Base-by-base conservation (phyloP, 92 coral and sea anemone species). In the Diadumene lineata region DNA sequence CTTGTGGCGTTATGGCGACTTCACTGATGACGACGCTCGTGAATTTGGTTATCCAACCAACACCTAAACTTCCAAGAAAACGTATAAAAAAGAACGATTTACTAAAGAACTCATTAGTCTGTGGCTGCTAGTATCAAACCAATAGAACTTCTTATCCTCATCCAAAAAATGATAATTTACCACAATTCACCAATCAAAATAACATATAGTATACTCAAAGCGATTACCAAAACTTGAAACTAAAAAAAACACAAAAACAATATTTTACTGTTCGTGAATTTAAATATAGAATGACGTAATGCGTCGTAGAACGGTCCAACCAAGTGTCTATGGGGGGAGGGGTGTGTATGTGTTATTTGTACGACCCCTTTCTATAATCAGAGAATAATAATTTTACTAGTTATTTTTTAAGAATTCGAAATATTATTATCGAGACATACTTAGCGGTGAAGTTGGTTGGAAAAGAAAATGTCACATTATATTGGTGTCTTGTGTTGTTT, bases 1-100 rank as follows among this genome's bases (percentile, higher is more conserved):
- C 75, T 78, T 94, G 78, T 94, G 98, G 98, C 92, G 98, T 43
- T 94, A 94, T 66, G 98, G 98, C 34, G 98, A 94, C 81, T 92
- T 94, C 66, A 94, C 97, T n/a, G 97, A 92, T 1, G 98, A 94
- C 34, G 98, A 94, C 64, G 98, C 98, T 0, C 89, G 89, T 66
- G 98, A 94, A 66, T 94, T 94, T 76, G 98, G 98, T 29, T 94
- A 88, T 75, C 92, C 97, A 18, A 78, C 43, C 56, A 58, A 58
- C 28, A 16, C 9, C 64, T 58, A 22, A 22, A 4, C 64, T 22
- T 23, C 29, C 27, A 58, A 53, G 60, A 53, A 53, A 44, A 44
- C 9, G 7, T 2, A 55, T 55, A 55, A 55, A 17, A 17, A 17
- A 55, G 17, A 21, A 26, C 23, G 22, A 2, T 26, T 7, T 55